phyloP scores from a whole-genome alignment of 2,113 vertebrate genomes.

The Psilopsiagon aymara region DNA sequence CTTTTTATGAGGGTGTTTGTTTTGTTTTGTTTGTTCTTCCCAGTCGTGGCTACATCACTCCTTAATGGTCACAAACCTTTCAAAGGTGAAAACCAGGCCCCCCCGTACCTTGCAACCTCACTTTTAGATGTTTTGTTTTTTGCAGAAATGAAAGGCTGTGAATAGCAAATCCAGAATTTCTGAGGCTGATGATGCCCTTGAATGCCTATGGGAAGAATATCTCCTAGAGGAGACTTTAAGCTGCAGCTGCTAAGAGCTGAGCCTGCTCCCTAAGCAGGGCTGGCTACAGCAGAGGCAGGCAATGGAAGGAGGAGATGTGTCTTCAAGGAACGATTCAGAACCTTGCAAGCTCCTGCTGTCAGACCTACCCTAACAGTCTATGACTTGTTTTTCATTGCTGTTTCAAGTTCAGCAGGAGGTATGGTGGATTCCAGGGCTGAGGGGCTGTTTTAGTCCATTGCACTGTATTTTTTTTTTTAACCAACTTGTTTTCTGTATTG shows the following conservation, averaged over 20 bases:
- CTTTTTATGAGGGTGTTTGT: background rate
- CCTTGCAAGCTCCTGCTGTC: background rate
- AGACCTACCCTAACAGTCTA: background rate
- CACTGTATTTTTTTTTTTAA: background rate
- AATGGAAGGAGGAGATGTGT: background rate
- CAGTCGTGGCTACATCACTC: background rate
- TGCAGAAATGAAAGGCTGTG: background rate
- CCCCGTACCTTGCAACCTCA: background rate
- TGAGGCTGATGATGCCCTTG: background rate
- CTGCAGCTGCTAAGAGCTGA: background rate
- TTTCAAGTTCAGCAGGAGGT: background rate
- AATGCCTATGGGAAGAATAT: background rate
- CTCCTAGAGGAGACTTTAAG: background rate
- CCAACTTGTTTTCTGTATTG: background rate
- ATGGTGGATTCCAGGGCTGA: background rate
- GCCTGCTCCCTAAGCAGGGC: background rate
- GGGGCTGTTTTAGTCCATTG: background rate
- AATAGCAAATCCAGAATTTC: constrained; percentile 24
- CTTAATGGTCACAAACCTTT: background rate
- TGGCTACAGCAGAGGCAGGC: constrained; percentile 18
- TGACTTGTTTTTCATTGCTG: background rate
- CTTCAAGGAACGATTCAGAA: constrained; percentile 1
- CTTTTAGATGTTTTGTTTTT: constrained; percentile 10
- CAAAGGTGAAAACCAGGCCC: background rate
- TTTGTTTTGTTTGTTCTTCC: background rate